Evolutionary conservation across 2,888 invertebrate genomes (phyloP).

Genomic region (Platypus cylindrus): DNA sequence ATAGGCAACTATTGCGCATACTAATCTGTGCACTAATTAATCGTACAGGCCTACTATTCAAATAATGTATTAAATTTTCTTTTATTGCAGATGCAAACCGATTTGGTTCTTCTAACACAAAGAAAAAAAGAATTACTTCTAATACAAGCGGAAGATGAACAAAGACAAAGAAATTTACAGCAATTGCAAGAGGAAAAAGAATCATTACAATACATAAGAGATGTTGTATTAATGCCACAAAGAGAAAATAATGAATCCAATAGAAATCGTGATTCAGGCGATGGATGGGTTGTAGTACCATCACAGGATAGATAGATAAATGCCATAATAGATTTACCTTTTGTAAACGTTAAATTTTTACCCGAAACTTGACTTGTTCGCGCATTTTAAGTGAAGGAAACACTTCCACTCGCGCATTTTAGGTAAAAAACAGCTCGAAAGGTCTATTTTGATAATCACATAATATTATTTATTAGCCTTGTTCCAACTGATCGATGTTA

Average conservation of each 20-base stretch:
- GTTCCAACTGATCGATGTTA: too few relatives aligned
- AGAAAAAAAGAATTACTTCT: conserved; percentile 64
- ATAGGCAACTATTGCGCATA: too few relatives aligned
- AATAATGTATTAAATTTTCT: conserved; percentile 2
- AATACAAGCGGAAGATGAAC: conserved; percentile 42
- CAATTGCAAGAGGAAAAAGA: conserved; percentile 40
- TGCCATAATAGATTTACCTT: too few relatives aligned
- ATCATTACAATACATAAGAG: conserved; percentile 52
- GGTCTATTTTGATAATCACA: too few relatives aligned
- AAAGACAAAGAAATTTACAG: conserved; percentile 24
- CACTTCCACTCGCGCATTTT: too few relatives aligned
- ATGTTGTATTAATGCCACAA: conserved; percentile 53
- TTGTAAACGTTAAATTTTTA: too few relatives aligned
- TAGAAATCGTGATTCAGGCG: conserved; percentile 16
- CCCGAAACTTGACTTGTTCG: too few relatives aligned
- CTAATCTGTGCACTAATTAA: too few relatives aligned
- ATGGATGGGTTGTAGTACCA: conserved; percentile 28
- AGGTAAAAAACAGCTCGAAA: too few relatives aligned
- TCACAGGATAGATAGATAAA: conserved; percentile 12
- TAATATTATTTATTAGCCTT: too few relatives aligned
- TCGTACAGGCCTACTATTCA: too few relatives aligned
- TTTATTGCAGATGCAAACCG: conserved; percentile 54
- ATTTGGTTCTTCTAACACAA: conserved; percentile 67
- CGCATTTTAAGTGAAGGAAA: too few relatives aligned
- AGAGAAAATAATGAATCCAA: conserved; percentile 33